Base-by-base conservation (phyloP, 2,797 vertebrate species). In the Potorous gilbertii region DNA sequence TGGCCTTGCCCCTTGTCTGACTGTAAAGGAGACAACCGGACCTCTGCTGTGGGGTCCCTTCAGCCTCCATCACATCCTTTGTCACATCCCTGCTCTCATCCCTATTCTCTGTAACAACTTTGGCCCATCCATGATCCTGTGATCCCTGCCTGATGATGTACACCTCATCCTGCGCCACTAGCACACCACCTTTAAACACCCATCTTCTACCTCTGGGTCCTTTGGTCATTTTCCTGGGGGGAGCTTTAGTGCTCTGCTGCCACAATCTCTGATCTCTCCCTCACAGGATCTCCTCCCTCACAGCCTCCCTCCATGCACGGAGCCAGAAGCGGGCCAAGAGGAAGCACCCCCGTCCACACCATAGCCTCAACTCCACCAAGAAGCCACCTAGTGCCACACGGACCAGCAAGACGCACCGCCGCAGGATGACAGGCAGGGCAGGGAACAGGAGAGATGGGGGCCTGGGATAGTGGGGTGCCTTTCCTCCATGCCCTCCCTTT, bases 361-460 rank as follows among this genome's bases (percentile, higher is more conserved):
- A 59, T 92, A 94, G 98, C 3, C 98, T 97, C 74, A 98, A 96
- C 74, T n/a, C 96, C 0, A 97, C 97, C 94, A 98, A 98, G 97
- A 99, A 99, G 98, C 96, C 96, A 4, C 96, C 97, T 0, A 97
- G 97, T 52, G 92, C 96, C 0, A 98, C 99, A 1, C 99, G 97
- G 92, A 99, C 99, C 91, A 99, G 98, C 95, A 99, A 99, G 98
- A 98, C 97, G 46, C 99, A 99, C 98, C 98, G 99, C 54, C 99
- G 99, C 31, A 98, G 98, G 54, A 98, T 99, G 96, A 99, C 99
- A 0, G 99, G 99, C 95, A 98, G 21, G 96, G 96, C 96, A 55
- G 97, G 97, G 56, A 98, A 97, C 0, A 98, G 98, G 57, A 97
- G 98, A 91, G 99, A 99, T 57, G 99, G 98, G 98, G 0, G 0